phyloP scores from a whole-genome alignment of 2,113 vertebrate genomes.

The Microtus montanus region DNA sequence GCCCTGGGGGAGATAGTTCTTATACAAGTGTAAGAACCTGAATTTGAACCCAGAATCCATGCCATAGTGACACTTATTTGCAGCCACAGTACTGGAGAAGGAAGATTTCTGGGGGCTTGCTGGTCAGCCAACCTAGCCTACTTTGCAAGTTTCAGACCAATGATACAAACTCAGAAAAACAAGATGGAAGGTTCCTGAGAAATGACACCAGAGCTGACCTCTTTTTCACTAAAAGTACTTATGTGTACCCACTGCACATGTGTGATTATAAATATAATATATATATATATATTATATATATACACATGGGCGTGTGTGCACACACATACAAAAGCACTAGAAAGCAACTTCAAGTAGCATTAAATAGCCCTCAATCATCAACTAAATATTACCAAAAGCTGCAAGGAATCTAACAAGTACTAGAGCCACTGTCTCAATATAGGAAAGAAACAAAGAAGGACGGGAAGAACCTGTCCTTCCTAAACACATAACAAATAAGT shows the following conservation, averaged over 20 bases:
- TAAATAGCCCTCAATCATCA: constrained; percentile 14
- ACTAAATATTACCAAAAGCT: neutral
- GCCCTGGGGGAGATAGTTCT: neutral
- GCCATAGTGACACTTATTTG: neutral
- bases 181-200: neutral
- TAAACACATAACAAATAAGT: constrained; percentile 53
- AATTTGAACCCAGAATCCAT: neutral
- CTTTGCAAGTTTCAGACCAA: neutral
- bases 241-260: neutral
- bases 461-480: constrained; percentile 2
- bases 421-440: neutral
- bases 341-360: constrained; percentile 42
- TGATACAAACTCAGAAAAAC: neutral
- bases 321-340: neutral
- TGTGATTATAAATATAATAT: neutral
- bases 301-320: neutral
- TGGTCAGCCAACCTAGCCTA: neutral
- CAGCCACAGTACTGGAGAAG: neutral
- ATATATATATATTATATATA: neutral
- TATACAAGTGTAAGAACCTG: neutral
- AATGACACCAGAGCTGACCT: neutral
- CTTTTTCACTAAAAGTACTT: no score
- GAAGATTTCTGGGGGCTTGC: neutral
- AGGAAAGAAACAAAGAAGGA: neutral
- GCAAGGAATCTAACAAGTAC: neutral